A percentile compares a stretch with the other conserved stretches of the same genome.
These are phyloP conservation scores for Phoxinus dragarum DNA, from an alignment of 2,797 vertebrate species.

Conservation along the genomic window DNA sequence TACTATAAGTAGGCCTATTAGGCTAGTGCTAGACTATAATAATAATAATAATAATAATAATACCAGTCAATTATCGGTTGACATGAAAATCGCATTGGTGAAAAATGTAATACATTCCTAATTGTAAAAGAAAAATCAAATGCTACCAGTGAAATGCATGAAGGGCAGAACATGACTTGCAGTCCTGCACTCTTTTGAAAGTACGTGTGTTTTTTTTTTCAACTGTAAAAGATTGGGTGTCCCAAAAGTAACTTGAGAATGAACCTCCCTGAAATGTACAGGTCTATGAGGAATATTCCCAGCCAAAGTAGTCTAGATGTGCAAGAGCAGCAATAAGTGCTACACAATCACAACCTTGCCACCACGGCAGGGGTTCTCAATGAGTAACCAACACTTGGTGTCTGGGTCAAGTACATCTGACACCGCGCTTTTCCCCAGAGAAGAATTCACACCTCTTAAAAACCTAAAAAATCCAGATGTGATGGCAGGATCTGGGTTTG, in stretches of 20 bases:
- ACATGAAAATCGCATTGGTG: neutral
- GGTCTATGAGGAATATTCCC: neutral
- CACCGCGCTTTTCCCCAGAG: slow-evolving; percentile 35
- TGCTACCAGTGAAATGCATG: neutral
- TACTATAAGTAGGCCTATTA: neutral
- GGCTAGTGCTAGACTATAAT: neutral
- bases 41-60: neutral
- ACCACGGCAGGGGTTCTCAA: slow-evolving; percentile 7
- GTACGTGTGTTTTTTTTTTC: neutral
- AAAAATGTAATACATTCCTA: neutral
- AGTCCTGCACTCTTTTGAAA: neutral
- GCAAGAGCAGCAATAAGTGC: slow-evolving; percentile 37
- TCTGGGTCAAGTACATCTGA: slow-evolving; percentile 52
- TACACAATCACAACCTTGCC: slow-evolving; percentile 27
- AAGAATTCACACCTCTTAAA: slow-evolving; percentile 50
- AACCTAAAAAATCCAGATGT: slow-evolving; percentile 57
- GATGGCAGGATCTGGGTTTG: neutral
- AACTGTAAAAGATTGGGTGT: neutral
- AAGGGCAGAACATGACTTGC: neutral
- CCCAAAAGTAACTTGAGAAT: neutral
- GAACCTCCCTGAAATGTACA: neutral
- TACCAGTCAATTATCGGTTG: neutral
- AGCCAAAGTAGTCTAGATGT: slow-evolving; percentile 1
- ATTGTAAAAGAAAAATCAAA: neutral
- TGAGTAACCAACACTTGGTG: neutral